A percentile compares a stretch with the other conserved stretches of the same genome.
phyloP scores from a whole-genome alignment of 1,140 invertebrate genomes.

The Drosophila serrata region DNA sequence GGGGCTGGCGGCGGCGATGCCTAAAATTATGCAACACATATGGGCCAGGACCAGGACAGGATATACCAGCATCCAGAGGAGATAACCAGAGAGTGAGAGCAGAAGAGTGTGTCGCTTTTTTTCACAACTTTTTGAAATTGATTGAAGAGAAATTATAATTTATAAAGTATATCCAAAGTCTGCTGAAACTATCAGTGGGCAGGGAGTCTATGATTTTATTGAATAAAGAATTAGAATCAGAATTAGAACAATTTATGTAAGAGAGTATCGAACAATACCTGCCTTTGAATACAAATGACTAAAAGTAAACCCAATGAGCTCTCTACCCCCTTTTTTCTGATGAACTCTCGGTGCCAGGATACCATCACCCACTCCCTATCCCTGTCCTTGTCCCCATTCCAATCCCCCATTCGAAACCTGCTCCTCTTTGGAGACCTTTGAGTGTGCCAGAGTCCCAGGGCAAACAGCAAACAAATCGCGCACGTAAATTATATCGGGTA shows the following conservation, averaged over 20 bases:
- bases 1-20: constrained; percentile 24
- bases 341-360: constrained; percentile 1
- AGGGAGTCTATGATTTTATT: background rate
- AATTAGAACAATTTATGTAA: background rate
- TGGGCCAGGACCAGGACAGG: constrained; percentile 9
- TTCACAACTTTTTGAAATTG: constrained; percentile 2
- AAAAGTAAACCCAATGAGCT: constrained; percentile 16
- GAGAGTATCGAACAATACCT: background rate
- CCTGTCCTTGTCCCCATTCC: background rate
- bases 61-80: background rate
- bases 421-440: constrained; percentile 5
- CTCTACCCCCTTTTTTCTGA: background rate
- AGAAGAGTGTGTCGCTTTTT: background rate
- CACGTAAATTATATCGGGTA: constrained; percentile 44
- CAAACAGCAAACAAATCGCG: constrained; percentile 41
- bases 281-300: constrained; percentile 14
- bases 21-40: constrained; percentile 74
- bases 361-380: background rate
- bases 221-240: no score
- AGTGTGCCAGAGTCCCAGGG: constrained; percentile 11
- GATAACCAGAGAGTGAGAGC: background rate
- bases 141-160: constrained; percentile 1
- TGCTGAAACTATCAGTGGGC: background rate
- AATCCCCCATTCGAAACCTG: background rate
- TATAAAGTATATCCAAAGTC: background rate